Conservation (phyloP, 2,113 vertebrate species). For the Centropus unirufus region DNA sequence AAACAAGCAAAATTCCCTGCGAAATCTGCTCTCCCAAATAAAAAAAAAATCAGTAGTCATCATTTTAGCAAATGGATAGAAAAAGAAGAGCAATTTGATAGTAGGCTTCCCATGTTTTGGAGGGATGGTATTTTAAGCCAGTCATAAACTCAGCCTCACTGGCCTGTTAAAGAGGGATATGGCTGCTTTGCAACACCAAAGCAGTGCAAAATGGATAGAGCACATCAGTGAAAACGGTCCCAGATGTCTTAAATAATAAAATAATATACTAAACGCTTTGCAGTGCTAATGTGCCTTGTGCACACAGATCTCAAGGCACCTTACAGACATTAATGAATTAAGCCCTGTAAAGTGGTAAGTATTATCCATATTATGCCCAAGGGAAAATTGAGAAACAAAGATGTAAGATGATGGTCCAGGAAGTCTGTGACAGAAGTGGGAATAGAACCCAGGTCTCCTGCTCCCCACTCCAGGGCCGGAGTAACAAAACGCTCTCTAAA, state of each 20-base stretch:
- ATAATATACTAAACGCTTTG: slow-evolving; percentile 71
- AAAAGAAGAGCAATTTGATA: neutral
- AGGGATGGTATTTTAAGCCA: slow-evolving; percentile 12
- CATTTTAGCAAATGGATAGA: neutral
- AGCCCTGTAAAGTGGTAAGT: slow-evolving; percentile 62
- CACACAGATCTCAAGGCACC: slow-evolving; percentile 63
- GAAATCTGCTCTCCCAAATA: neutral
- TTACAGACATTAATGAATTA: slow-evolving; percentile 70
- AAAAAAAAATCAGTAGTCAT: neutral
- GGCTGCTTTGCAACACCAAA: slow-evolving; percentile 61
- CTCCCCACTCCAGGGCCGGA: neutral
- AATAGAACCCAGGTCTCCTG: slow-evolving; percentile 37
- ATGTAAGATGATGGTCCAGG: slow-evolving; percentile 61
- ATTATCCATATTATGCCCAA: slow-evolving; percentile 66
- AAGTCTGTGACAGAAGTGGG: slow-evolving; percentile 43
- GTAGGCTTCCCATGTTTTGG: neutral
- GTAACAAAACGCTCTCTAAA: slow-evolving; percentile 18
- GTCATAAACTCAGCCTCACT: slow-evolving; percentile 41
- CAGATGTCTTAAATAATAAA: slow-evolving; percentile 74
- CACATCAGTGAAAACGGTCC: slow-evolving; percentile 66
- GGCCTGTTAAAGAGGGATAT: slow-evolving; percentile 38
- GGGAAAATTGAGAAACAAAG: slow-evolving; percentile 63
- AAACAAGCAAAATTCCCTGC: neutral
- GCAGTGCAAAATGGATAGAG: slow-evolving; percentile 60
- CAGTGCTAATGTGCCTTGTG: slow-evolving; percentile 62